These are phyloP conservation scores for Otolemur crassicaudatus DNA, from an alignment of 2,797 vertebrate genomes.

Conservation along the genomic window DNA sequence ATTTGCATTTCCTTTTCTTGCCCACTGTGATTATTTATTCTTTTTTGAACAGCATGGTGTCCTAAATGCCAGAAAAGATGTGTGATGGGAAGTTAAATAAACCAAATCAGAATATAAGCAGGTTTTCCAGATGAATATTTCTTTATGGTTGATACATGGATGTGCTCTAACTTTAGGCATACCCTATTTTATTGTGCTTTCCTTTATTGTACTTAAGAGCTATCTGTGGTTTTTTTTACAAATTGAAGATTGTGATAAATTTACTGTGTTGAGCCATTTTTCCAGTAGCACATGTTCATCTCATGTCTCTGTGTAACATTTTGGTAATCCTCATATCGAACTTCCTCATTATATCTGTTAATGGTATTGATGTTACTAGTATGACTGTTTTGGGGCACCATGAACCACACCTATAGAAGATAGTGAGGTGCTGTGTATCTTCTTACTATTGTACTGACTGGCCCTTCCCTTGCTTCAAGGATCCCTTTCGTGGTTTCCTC, in stretches of 20 bases:
- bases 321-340: neutral
- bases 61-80: constrained; percentile 38
- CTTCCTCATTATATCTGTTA: neutral
- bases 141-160: neutral
- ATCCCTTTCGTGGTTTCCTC: neutral
- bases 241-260: neutral
- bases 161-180: neutral
- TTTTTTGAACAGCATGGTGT: constrained; percentile 26
- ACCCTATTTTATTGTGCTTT: neutral
- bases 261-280: neutral
- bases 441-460: neutral
- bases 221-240: neutral
- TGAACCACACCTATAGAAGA: neutral
- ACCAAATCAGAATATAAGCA: neutral
- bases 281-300: neutral
- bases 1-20: constrained; percentile 45
- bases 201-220: neutral
- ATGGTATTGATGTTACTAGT: neutral
- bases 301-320: neutral
- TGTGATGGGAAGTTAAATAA: constrained; percentile 6
- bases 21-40: neutral
- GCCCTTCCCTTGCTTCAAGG: neutral
- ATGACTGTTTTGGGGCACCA: neutral
- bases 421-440: neutral
- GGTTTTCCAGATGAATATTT: neutral